Evolutionary conservation across 2,113 vertebrate genomes (phyloP).

Genomic region (Sclerurus mexicanus): DNA sequence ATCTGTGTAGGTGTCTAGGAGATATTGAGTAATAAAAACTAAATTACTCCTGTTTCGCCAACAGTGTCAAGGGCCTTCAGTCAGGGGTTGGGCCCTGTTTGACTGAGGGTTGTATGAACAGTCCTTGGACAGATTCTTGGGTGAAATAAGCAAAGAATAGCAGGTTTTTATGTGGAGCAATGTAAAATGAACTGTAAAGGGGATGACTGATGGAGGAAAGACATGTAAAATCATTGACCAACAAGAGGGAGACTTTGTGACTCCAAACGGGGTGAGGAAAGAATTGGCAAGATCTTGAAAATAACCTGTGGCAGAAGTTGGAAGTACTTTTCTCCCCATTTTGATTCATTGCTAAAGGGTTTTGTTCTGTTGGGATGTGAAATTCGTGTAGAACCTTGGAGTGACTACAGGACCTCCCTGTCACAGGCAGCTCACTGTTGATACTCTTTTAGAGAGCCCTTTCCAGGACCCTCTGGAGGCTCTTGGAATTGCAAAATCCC

Average conservation of each 20-base stretch:
- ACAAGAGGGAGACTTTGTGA: not conserved
- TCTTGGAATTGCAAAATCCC: not conserved
- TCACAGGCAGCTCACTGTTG: fast-evolving
- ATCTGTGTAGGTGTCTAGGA: not conserved
- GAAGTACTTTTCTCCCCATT: not conserved
- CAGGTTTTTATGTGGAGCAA: not conserved
- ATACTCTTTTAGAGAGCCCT: not conserved
- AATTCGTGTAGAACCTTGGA: not conserved
- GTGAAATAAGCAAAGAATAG: not conserved
- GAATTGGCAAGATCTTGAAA: not conserved
- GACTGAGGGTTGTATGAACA: not conserved
- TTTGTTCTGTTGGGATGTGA: not conserved
- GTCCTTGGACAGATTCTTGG: not conserved
- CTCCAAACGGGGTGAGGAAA: not conserved
- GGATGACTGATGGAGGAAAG: not conserved
- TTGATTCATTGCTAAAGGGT: not conserved
- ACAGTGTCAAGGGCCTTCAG: not conserved
- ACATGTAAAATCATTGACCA: not conserved
- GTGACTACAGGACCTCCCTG: not conserved
- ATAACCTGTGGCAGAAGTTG: not conserved
- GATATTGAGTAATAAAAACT: not conserved
- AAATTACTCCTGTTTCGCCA: not conserved
- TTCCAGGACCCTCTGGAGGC: not conserved
- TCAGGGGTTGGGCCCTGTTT: not conserved
- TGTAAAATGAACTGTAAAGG: not conserved